A percentile compares a stretch with the other conserved stretches of the same genome.
phyloP scores from a whole-genome alignment of 2,113 vertebrate genomes.

The Boleophthalmus pectinirostris region DNA sequence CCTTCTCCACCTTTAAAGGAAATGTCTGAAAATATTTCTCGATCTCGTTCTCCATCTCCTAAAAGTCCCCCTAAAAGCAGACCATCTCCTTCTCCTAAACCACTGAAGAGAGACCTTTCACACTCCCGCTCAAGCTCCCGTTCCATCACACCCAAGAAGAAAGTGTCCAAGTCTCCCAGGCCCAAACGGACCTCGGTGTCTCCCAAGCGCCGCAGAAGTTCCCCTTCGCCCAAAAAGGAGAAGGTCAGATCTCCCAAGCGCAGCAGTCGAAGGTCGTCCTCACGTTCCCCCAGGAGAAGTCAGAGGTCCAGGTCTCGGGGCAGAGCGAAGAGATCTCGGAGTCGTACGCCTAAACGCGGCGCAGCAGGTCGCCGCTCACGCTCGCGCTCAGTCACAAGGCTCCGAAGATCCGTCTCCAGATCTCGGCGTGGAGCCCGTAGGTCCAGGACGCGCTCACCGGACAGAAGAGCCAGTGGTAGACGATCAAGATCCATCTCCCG shows the following conservation, averaged over 20 bases:
- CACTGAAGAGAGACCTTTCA: conserved; percentile 39
- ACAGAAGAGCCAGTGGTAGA: conserved; percentile 60
- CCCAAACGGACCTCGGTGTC: conserved; percentile 61
- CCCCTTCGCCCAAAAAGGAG: conserved; percentile 57
- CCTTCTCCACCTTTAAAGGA: conserved; percentile 54
- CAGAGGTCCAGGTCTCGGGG: conserved; percentile 68
- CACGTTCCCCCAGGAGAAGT: conserved; percentile 62
- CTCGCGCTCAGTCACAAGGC: conserved; percentile 67
- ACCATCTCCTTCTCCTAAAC: conserved; percentile 43
- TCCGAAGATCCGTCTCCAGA: conserved; percentile 66
- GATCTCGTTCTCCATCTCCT: conserved; percentile 36
- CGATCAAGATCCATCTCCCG: conserved; percentile 71
- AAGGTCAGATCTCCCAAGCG: conserved; percentile 62
- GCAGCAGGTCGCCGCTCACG: conserved; percentile 61
- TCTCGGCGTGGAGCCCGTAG: conserved; percentile 67
- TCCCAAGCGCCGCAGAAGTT: conserved; percentile 53
- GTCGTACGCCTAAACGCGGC: conserved; percentile 62
- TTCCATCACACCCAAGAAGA: conserved; percentile 66
- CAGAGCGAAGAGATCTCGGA: conserved; percentile 65
- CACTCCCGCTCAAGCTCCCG: conserved; percentile 58
- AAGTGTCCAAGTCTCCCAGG: conserved; percentile 64
- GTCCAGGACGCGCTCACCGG: conserved; percentile 66
- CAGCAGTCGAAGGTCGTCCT: conserved; percentile 51
- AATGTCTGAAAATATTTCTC: conserved; percentile 54
- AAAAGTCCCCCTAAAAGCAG: conserved; percentile 61